Conservation (phyloP, 2,888 invertebrate genomes). For the Pseudeuparius sepicola region DNA sequence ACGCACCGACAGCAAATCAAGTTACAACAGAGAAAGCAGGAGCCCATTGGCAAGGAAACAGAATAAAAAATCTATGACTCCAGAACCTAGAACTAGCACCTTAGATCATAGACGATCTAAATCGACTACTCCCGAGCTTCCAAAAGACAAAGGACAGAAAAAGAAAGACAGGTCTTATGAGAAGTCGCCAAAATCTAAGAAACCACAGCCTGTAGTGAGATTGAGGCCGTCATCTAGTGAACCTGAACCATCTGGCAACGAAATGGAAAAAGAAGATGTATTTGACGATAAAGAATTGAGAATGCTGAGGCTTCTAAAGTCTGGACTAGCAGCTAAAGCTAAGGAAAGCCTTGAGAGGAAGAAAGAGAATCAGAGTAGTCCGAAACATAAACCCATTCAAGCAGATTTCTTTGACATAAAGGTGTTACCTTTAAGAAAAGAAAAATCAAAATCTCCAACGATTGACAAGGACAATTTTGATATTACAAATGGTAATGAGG, state of each 20-base stretch:
- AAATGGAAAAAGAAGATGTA: constrained; percentile 44
- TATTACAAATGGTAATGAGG: constrained; percentile 22
- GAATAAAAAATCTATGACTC: constrained; percentile 21
- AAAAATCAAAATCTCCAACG: constrained; percentile 20
- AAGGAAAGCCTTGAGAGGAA: constrained; percentile 56
- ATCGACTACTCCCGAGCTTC: constrained; percentile 4
- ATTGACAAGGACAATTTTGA: constrained; percentile 28
- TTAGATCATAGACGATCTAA: constrained; percentile 4
- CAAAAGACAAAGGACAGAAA: constrained; percentile 8
- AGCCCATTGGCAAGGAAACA: no score
- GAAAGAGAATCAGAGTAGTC: constrained; percentile 26
- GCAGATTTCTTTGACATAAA: constrained; percentile 35
- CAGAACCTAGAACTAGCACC: neutral
- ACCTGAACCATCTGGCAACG: constrained; percentile 41
- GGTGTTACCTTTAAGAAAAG: constrained; percentile 31
- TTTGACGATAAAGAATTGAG: constrained; percentile 57
- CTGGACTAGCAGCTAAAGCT: constrained; percentile 59
- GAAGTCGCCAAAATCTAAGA: constrained; percentile 22
- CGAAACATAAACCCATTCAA: constrained; percentile 27
- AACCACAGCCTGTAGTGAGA: constrained; percentile 46
- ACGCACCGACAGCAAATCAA: no score
- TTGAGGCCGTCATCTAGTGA: constrained; percentile 45
- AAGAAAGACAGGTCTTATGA: constrained; percentile 10
- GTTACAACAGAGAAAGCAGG: no score
- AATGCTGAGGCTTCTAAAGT: constrained; percentile 54